phyloP scores from a whole-genome alignment of 2,888 invertebrate genomes.

The Xestia c-nigrum region DNA sequence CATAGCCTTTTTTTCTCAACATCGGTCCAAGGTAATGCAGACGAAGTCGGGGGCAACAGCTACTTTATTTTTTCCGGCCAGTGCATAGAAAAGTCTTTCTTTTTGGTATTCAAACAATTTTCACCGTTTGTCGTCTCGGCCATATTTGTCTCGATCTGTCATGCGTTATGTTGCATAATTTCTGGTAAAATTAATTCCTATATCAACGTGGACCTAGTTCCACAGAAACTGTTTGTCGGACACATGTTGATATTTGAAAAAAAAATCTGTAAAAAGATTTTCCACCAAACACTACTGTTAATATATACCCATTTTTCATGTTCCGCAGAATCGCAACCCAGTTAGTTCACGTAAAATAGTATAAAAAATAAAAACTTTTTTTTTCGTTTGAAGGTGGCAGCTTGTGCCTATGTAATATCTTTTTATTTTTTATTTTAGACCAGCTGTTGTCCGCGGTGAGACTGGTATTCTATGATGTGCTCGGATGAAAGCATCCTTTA shows the following conservation, averaged over 20 bases:
- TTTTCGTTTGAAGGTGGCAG: background rate
- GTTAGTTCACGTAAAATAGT: background rate
- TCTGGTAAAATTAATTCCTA: background rate
- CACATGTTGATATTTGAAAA: background rate
- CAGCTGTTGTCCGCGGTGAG: background rate
- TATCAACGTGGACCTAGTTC: background rate
- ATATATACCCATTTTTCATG: background rate
- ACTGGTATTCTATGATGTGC: background rate
- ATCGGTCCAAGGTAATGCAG: no score
- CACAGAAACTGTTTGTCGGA: background rate
- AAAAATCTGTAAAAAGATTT: background rate
- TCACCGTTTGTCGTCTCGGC: background rate
- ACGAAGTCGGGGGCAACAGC: no score
- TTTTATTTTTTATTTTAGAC: background rate
- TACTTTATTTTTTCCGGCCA: no score
- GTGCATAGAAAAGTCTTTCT: background rate
- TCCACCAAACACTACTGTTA: background rate
- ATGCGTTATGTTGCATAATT: background rate
- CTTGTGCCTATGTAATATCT: background rate
- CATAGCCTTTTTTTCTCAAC: no score
- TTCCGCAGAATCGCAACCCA: background rate
- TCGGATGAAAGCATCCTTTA: background rate
- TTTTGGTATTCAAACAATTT: background rate
- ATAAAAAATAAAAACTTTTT: slow-evolving; percentile 2
- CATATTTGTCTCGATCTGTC: background rate